Conservation (phyloP, 2,888 invertebrate species). For the Microplitis deprimator region DNA sequence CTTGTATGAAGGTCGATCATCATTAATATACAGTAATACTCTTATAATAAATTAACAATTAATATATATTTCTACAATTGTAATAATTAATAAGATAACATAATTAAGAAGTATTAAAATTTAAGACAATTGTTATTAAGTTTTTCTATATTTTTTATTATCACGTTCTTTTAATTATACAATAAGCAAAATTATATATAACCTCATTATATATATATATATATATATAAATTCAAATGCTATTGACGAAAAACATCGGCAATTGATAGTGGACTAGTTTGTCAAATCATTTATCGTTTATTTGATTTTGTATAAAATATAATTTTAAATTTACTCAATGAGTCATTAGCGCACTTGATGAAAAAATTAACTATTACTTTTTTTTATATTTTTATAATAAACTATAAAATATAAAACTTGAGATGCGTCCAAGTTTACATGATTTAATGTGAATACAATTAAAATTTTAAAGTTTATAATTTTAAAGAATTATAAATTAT, state of each 20-base stretch:
- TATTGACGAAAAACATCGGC: slow-evolving; percentile 4
- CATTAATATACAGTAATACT: neutral
- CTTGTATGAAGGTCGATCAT: neutral
- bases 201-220: neutral
- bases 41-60: slow-evolving; percentile 1
- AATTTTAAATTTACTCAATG: slow-evolving; percentile 7
- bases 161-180: slow-evolving; percentile 34
- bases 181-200: slow-evolving; percentile 9
- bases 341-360: neutral
- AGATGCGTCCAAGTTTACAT: neutral
- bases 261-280: slow-evolving; percentile 18
- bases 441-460: neutral
- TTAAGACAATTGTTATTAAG: neutral
- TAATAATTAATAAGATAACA: neutral
- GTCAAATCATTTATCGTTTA: slow-evolving; percentile 12
- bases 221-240: neutral
- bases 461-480: neutral
- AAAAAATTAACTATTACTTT: neutral
- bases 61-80: neutral
- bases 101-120: neutral
- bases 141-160: slow-evolving; percentile 29
- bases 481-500: neutral
- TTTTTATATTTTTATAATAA: neutral
- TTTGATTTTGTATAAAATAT: slow-evolving; percentile 30
- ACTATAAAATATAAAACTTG: neutral